phyloP scores from a whole-genome alignment of 2,113 vertebrate genomes.

The Vulpes ferrilata region DNA sequence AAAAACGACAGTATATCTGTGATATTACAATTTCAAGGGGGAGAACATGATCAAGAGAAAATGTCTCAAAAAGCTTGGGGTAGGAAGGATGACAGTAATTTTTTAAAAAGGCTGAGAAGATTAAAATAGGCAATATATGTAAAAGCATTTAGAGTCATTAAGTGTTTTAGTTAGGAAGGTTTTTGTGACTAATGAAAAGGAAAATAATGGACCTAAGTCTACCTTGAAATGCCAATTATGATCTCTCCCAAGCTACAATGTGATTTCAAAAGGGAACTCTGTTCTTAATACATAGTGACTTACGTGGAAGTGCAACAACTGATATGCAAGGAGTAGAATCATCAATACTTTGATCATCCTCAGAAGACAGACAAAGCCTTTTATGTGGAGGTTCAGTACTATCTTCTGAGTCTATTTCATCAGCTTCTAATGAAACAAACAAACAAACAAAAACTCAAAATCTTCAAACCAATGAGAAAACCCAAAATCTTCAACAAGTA shows the following conservation, averaged over 20 bases:
- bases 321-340: conserved; percentile 92
- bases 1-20: neutral
- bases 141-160: conserved; percentile 17
- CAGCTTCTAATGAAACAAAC: conserved; percentile 86
- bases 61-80: neutral
- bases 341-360: conserved; percentile 92
- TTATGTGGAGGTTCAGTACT: conserved; percentile 93
- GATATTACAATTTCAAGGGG: neutral
- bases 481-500: neutral
- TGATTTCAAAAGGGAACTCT: neutral
- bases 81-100: neutral
- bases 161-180: neutral
- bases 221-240: conserved; percentile 24
- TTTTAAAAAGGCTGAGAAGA: neutral
- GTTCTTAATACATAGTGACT: conserved; percentile 79
- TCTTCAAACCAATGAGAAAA: neutral
- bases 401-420: conserved; percentile 92
- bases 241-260: neutral
- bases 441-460: conserved; percentile 59
- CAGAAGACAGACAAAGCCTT: conserved; percentile 93
- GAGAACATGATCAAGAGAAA: neutral
- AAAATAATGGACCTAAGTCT: conserved; percentile 7
- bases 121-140: conserved; percentile 10
- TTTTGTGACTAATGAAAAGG: conserved; percentile 36
- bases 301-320: conserved; percentile 96